Conservation (phyloP, 1,140 invertebrate genomes). For the Cotesia typhae region DNA sequence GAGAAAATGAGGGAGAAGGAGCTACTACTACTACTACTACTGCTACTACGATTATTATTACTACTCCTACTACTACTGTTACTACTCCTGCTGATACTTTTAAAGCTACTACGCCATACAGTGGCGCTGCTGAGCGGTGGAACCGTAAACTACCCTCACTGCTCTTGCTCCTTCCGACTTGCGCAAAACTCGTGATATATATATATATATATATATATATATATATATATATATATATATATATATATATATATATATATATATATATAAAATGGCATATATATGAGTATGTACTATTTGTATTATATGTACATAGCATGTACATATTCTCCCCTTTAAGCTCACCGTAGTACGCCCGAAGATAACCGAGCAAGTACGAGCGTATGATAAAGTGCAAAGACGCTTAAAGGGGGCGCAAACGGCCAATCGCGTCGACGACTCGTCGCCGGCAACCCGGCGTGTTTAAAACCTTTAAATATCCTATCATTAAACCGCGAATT, state of each 20-base stretch:
- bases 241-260: no score
- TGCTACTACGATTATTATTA: conserved; percentile 21
- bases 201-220: no score
- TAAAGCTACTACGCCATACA: not conserved
- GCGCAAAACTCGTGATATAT: no score
- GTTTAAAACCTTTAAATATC: conserved; percentile 41
- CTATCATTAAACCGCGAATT: conserved; percentile 12
- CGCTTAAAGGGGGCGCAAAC: conserved; percentile 46
- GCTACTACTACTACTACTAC: not conserved
- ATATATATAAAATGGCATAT: no score
- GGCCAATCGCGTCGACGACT: conserved; percentile 56
- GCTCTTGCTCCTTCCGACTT: not conserved
- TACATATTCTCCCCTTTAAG: conserved; percentile 40
- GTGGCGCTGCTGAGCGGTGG: conserved; percentile 12
- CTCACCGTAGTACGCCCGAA: conserved; percentile 31
- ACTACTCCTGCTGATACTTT: not conserved
- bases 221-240: no score
- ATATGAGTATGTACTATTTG: not conserved
- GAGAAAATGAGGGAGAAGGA: conserved; percentile 35
- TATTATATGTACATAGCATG: conserved; percentile 16
- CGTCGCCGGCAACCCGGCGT: conserved; percentile 56
- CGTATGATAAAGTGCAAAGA: conserved; percentile 16
- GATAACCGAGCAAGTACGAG: conserved; percentile 25
- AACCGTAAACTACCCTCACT: not conserved
- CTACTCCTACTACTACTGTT: conserved; percentile 16